Evolutionary conservation across 2,797 vertebrate species (phyloP).

Genomic region (Micromesistius poutassou): DNA sequence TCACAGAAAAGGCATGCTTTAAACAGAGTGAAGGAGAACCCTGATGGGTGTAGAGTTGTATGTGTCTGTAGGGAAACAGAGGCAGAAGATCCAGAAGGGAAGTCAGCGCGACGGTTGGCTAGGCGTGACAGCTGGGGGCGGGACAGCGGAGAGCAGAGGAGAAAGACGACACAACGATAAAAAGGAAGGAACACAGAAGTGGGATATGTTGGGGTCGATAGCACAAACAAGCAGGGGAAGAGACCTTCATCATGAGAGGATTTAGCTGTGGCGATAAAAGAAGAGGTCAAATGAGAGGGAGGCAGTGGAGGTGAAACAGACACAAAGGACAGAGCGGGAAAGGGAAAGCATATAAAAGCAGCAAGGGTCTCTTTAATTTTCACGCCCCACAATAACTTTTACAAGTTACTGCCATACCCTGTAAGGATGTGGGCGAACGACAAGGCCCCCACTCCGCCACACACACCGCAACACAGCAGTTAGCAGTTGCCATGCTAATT

Average conservation of each 20-base stretch:
- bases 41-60: constrained; percentile 19
- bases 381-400: constrained; percentile 62
- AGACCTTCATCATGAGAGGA: not conserved
- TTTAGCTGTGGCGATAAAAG: not conserved
- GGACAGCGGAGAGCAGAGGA: not conserved
- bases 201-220: no score
- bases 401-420: constrained; percentile 62
- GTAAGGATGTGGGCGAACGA: constrained; percentile 36
- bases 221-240: not conserved
- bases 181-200: not conserved
- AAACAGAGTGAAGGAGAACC: constrained; percentile 6
- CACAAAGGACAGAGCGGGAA: constrained; percentile 32
- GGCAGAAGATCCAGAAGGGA: constrained; percentile 33
- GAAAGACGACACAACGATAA: constrained; percentile 1
- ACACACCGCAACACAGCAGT: not conserved
- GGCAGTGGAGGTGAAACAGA: not conserved
- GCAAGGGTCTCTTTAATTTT: constrained; percentile 69
- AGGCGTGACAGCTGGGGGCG: not conserved
- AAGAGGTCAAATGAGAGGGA: not conserved
- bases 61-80: constrained; percentile 40
- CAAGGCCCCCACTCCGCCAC: constrained; percentile 27
- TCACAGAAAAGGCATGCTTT: not conserved
- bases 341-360: constrained; percentile 65
- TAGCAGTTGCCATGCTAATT: not conserved
- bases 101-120: constrained; percentile 22